Base-by-base conservation (phyloP, 2,888 invertebrate species). In the Sphaerophoria taeniata region DNA sequence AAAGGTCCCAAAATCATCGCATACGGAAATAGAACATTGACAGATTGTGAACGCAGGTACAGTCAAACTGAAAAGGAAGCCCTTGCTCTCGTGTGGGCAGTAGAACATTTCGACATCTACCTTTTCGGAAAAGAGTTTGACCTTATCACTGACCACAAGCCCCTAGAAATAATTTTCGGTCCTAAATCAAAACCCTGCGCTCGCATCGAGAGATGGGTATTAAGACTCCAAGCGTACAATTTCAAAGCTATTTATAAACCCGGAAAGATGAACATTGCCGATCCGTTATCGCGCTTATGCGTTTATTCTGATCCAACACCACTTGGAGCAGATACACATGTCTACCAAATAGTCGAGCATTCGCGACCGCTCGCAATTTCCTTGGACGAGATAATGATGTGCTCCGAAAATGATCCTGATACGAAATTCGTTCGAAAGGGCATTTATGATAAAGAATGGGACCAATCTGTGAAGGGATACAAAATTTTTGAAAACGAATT, bases 1-100 rank as follows among this genome's bases (percentile, higher is more conserved):
- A 58, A 71, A 0, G 78, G 81, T 0, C 87, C 88, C 12, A 80
- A 89, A 79, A 86, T 92, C 4, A 91, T 92, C 39, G 89, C 89
- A 0, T 92, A 88, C 49, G 84, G 85, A 53, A 87, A 24, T 24
- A 24, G 24, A 24, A 24, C 24, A 24, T 24, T 24, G 24, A 24
- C 24, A 24, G 24, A 24, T 24, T 24, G 24, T 24, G 24, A 24
- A 24, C 24, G 24, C 24, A 24, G 24, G 24, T 24, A 24, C 24
- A 24, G 24, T 24, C 24, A 24, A 24, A 24, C 24, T 24, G 24
- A 24, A 24, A 89, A 81, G 90, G 43, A 88, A 88, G 67, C 90
- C 92, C 0, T 24, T 24, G 24, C 24, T 24, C 24, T 24, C 24
- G 24, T 24, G 24, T 24, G 24, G 24, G 24, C 24, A 24, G 24